A percentile compares a stretch with the other conserved stretches of the same genome.
phyloP scores from a whole-genome alignment of 2,797 vertebrate species.

The Ataeniobius toweri region DNA sequence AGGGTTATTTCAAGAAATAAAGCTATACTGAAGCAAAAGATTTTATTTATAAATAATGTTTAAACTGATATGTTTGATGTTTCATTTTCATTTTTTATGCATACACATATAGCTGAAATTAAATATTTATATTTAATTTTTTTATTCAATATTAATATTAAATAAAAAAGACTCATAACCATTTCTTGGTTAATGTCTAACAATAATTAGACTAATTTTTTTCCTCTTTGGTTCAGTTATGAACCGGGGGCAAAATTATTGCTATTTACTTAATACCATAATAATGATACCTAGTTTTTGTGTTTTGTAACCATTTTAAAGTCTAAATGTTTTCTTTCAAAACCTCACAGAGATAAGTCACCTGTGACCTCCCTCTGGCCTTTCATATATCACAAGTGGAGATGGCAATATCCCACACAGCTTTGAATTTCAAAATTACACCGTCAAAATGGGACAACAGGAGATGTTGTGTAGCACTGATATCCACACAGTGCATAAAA shows the following conservation, averaged over 20 bases:
- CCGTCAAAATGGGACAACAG: too few relatives aligned
- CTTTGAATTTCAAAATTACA: too few relatives aligned
- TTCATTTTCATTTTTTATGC: not conserved
- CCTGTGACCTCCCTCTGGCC: too few relatives aligned
- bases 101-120: not conserved
- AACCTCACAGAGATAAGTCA: not conserved
- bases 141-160: too few relatives aligned
- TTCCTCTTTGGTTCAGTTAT: not conserved
- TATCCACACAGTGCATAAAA: too few relatives aligned
- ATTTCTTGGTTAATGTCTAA: not conserved
- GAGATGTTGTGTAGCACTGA: too few relatives aligned
- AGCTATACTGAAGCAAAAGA: not conserved
- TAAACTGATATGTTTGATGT: not conserved
- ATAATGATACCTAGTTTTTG: not conserved
- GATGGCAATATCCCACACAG: too few relatives aligned
- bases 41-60: not conserved
- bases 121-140: not conserved
- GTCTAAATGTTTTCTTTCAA: not conserved
- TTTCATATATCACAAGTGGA: too few relatives aligned
- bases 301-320: not conserved
- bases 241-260: not conserved
- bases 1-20: too few relatives aligned
- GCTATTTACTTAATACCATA: not conserved
- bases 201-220: not conserved
- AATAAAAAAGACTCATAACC: not conserved